Evolutionary conservation across 30 jellyfish, hydroid and myxozoan genomes (phyloP).

Genomic region (Aurelia sp.): DNA sequence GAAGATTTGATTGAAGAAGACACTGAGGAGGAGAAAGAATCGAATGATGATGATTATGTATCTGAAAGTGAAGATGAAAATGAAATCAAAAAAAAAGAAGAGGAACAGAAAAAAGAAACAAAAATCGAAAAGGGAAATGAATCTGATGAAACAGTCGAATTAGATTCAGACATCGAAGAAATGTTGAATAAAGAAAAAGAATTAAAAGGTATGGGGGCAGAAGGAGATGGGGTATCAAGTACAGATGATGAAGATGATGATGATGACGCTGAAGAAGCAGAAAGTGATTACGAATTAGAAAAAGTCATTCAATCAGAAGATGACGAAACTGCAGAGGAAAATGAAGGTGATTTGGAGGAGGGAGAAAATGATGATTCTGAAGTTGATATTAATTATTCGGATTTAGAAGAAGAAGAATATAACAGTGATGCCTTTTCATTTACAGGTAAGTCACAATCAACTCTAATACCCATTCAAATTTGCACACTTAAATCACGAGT

Average conservation of each 20-base stretch:
- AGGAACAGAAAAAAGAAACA: slow-evolving; percentile 3
- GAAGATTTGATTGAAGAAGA: slow-evolving; percentile 30
- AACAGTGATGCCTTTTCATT: slow-evolving; percentile 62
- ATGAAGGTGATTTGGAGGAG: slow-evolving; percentile 48
- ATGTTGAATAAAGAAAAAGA: slow-evolving; percentile 10
- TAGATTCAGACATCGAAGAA: slow-evolving; percentile 43
- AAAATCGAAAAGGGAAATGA: slow-evolving; percentile 3
- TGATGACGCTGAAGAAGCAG: slow-evolving; percentile 57
- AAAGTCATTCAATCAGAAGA: slow-evolving; percentile 6
- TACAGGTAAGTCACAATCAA: slow-evolving; percentile 32
- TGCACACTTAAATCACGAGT: no score
- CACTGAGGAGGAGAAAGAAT: slow-evolving; percentile 15
- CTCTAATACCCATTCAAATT: background rate
- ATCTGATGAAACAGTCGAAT: slow-evolving; percentile 12
- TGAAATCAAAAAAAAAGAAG: background rate
- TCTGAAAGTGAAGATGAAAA: slow-evolving; percentile 50
- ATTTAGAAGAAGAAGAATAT: slow-evolving; percentile 51
- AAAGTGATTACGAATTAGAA: slow-evolving; percentile 2
- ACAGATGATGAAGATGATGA: slow-evolving; percentile 19
- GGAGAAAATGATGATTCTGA: slow-evolving; percentile 13
- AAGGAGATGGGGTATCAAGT: background rate
- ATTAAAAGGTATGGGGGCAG: background rate
- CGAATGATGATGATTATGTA: background rate
- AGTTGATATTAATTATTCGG: slow-evolving; percentile 53
- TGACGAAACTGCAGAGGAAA: slow-evolving; percentile 33